Evolutionary conservation across 1,140 invertebrate species (phyloP), one percentile per base, ranked within the genome.

Genomic region (Papilio polyxenes): DNA sequence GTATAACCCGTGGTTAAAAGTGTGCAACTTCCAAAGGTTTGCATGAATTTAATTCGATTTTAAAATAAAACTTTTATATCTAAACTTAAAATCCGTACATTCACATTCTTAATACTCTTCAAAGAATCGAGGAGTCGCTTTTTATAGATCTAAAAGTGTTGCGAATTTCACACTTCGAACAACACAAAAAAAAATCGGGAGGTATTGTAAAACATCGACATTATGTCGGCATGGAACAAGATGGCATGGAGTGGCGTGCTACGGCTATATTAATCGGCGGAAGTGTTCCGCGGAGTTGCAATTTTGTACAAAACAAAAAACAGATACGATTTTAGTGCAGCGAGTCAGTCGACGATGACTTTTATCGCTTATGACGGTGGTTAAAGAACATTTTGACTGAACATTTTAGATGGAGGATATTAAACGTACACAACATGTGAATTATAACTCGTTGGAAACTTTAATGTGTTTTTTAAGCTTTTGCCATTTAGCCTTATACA

Each of bases 101-200:
- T 69, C 17, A 31, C 65, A 72, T 72, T 72, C 65, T 37, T 37
- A 15, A 72, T 72, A 72, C 37, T 37, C 65, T 72, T 72, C 65
- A 72, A 51, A n/a, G 75, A 49, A 53, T 51, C 44, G 48, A 48
- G 51, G 44, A 62, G 20, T 49, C 13, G 23, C 83, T 86, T 88
- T 83, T 85, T 84, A 79, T 59, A 77, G 37, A 51, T 80, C 23
- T 81, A 81, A 84, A 83, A 76, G 77, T 82, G 86, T 83, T 87
- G 82, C 84, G 85, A 87, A 89, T 85, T 89, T 88, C 83, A 85
- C 88, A 90, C 87, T 86, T 87, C 83, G 48, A 77, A 53, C 83
- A 80, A 84, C 83, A 75, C 82, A 80, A 83, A 81, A 51, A 88
- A 87, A 87, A 87, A 83, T 74, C 81, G 44, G 62, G 80, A 44